A percentile compares a stretch with the other conserved stretches of the same genome.
Conservation (phyloP, 1,140 invertebrate genomes). For the Sinella curviseta region DNA sequence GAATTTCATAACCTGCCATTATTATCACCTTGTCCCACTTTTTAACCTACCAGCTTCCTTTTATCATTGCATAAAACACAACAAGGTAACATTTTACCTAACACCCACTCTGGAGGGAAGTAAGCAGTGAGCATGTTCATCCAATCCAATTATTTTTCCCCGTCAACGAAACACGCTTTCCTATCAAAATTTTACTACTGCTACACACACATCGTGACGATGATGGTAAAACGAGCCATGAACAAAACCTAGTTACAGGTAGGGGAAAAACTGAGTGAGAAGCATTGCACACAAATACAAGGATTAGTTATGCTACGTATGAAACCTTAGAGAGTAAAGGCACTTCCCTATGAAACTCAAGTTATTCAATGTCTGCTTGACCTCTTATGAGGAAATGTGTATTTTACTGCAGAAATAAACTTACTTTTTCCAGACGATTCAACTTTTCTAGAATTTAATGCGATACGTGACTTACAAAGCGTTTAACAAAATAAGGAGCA, state of each 20-base stretch:
- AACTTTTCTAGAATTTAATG: constrained; percentile 4
- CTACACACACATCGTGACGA: neutral
- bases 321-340: too few species aligned
- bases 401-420: constrained; percentile 6
- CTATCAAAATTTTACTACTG: constrained; percentile 1
- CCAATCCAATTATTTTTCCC: constrained; percentile 15
- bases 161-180: neutral
- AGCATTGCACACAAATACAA: too few species aligned
- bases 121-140: too few species aligned
- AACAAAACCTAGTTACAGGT: too few species aligned
- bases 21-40: constrained; percentile 40
- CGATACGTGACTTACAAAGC: constrained; percentile 3
- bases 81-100: too few species aligned
- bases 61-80: neutral
- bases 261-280: too few species aligned
- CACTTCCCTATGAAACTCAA: neutral
- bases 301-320: too few species aligned
- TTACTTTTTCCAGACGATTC: neutral
- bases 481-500: neutral
- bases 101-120: too few species aligned
- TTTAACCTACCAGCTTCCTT: neutral
- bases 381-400: neutral
- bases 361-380: neutral
- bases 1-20: constrained; percentile 35
- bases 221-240: neutral